Evolutionary conservation across 2,113 vertebrate genomes (phyloP).

Genomic region (Rhinogobius similis): DNA sequence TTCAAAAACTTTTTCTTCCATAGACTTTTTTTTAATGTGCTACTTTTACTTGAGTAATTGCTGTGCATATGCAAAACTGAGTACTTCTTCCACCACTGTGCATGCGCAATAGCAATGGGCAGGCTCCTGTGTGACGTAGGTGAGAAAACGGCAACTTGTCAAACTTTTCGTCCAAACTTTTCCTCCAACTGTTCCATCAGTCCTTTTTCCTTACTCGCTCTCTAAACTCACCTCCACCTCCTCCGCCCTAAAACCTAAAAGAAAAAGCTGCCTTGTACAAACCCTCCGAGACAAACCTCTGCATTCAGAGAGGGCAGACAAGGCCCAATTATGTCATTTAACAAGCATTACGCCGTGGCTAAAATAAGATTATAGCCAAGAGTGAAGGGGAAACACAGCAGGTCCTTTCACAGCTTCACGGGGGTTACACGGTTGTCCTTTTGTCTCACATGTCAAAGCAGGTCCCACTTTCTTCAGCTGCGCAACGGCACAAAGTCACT

Average conservation of each 20-base stretch:
- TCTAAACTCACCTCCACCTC: conserved; percentile 34
- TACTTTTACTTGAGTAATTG: too few relatives aligned
- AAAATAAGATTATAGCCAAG: conserved; percentile 69
- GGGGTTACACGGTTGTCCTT: conserved; percentile 23
- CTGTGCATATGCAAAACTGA: too few relatives aligned
- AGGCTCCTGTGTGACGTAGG: conserved; percentile 2
- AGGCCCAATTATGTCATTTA: conserved; percentile 72
- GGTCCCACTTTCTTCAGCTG: not conserved
- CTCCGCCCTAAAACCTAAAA: conserved; percentile 37
- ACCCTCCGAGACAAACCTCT: conserved; percentile 48
- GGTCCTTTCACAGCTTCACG: conserved; percentile 44
- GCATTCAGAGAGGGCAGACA: conserved; percentile 64
- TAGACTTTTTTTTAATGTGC: too few relatives aligned
- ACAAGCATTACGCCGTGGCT: conserved; percentile 65
- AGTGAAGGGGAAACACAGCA: conserved; percentile 42
- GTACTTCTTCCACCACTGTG: too few relatives aligned
- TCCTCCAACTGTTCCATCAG: not conserved
- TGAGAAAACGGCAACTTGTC: not conserved
- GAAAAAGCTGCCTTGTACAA: conserved; percentile 46
- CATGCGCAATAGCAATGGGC: conserved; percentile 7
- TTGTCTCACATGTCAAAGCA: conserved; percentile 9
- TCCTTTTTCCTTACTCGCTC: conserved; percentile 1
- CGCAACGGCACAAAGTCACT: conserved; percentile 15
- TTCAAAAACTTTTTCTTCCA: too few relatives aligned
- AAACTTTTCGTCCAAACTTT: conserved; percentile 4